phyloP scores from a whole-genome alignment of 2,888 invertebrate species.

The Chydorus sphaericus region DNA sequence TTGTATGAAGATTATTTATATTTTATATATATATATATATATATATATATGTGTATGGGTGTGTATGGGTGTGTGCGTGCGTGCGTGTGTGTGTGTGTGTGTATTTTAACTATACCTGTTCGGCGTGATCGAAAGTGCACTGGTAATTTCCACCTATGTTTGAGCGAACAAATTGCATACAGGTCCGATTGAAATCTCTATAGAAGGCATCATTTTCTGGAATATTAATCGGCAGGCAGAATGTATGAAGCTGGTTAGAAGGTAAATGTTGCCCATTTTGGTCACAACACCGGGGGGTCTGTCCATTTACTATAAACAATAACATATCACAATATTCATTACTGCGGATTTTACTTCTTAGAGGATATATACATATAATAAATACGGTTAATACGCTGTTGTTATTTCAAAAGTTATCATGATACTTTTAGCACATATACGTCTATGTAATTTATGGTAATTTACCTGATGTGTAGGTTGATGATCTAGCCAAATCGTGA shows the following conservation, averaged over 20 bases:
- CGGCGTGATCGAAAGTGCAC: slow-evolving; percentile 44
- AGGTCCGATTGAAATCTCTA: slow-evolving; percentile 38
- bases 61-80: not conserved
- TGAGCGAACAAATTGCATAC: slow-evolving; percentile 58
- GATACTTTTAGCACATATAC: too few species aligned
- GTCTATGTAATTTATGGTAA: not conserved
- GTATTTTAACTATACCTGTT: slow-evolving; percentile 57
- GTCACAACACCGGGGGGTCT: slow-evolving; percentile 22
- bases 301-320: slow-evolving; percentile 14
- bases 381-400: too few species aligned
- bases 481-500: not conserved
- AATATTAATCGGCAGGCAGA: slow-evolving; percentile 50
- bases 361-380: too few species aligned
- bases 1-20: not conserved
- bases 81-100: too few species aligned
- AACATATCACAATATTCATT: not conserved
- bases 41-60: too few species aligned
- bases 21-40: too few species aligned
- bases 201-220: slow-evolving; percentile 43
- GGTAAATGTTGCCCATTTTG: slow-evolving; percentile 17
- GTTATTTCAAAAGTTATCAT: too few species aligned
- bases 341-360: too few species aligned
- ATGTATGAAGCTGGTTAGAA: slow-evolving; percentile 35
- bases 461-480: not conserved
- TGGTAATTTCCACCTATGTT: slow-evolving; percentile 48